Conservation (phyloP, 2,888 invertebrate genomes). For the Hyppa rectilinea region DNA sequence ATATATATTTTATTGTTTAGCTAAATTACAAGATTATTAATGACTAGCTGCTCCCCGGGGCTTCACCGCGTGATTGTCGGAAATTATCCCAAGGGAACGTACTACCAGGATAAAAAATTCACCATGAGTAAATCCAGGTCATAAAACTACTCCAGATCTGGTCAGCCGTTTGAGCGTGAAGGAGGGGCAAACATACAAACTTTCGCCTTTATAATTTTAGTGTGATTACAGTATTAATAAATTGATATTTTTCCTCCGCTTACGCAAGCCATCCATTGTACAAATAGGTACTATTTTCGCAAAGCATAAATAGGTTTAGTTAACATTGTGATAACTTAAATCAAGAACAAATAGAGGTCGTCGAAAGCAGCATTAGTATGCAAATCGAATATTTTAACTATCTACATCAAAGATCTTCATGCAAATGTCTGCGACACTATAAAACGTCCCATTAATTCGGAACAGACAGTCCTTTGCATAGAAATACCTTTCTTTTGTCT, state of each 20-base stretch:
- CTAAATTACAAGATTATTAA: neutral
- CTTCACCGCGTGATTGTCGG: too few species aligned
- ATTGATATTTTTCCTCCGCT: neutral
- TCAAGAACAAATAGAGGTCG: constrained; percentile 49
- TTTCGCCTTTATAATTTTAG: too few species aligned
- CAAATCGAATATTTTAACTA: constrained; percentile 64
- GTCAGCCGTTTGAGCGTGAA: too few species aligned
- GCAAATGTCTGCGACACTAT: constrained; percentile 57
- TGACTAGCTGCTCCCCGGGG: too few species aligned
- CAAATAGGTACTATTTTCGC: constrained; percentile 13
- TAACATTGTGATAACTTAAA: constrained; percentile 24
- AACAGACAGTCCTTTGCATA: constrained; percentile 63
- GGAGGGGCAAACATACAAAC: too few species aligned
- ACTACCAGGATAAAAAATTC: too few species aligned
- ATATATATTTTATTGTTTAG: neutral
- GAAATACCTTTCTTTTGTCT: constrained; percentile 66
- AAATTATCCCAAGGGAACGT: too few species aligned
- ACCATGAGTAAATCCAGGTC: too few species aligned
- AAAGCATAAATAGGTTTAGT: constrained; percentile 32
- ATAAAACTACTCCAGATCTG: too few species aligned
- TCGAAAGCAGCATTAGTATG: constrained; percentile 48
- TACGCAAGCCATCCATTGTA: neutral
- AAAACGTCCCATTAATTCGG: constrained; percentile 61
- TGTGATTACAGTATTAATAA: neutral
- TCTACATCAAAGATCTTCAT: constrained; percentile 54